A percentile compares a stretch with the other conserved stretches of the same genome.
phyloP scores from a whole-genome alignment of 2,888 invertebrate species.

The Molorchus minor region DNA sequence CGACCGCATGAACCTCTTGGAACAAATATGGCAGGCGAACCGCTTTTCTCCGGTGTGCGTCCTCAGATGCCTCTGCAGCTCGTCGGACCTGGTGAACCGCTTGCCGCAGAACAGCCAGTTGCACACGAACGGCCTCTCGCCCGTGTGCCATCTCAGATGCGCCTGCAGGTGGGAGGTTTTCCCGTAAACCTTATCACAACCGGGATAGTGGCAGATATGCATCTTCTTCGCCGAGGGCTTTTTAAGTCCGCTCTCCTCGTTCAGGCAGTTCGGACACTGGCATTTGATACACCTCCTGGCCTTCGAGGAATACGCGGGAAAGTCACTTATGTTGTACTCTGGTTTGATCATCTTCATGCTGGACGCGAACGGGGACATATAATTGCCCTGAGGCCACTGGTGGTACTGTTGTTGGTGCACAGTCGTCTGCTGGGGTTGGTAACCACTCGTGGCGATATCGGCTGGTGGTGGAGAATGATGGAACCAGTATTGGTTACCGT shows the following conservation, averaged over 20 bases:
- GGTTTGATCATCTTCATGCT: slow-evolving; percentile 61
- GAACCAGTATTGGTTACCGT: slow-evolving; percentile 59
- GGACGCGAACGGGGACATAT: slow-evolving; percentile 57
- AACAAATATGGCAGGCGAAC: slow-evolving; percentile 86
- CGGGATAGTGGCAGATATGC: slow-evolving; percentile 88
- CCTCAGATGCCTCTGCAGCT: slow-evolving; percentile 86
- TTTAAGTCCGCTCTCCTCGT: slow-evolving; percentile 79
- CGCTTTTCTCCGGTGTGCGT: slow-evolving; percentile 92
- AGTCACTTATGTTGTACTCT: slow-evolving; percentile 56
- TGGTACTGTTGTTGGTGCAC: slow-evolving; percentile 63
- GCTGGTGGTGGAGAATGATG: slow-evolving; percentile 60
- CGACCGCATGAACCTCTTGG: slow-evolving; percentile 90
- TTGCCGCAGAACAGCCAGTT: slow-evolving; percentile 91
- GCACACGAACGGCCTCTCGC: slow-evolving; percentile 90
- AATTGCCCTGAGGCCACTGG: slow-evolving; percentile 63
- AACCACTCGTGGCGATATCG: slow-evolving; percentile 58
- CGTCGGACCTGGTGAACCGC: slow-evolving; percentile 90
- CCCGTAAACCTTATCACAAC: slow-evolving; percentile 88
- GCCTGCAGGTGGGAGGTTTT: slow-evolving; percentile 86
- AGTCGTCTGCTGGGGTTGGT: slow-evolving; percentile 65
- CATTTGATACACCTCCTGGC: slow-evolving; percentile 80
- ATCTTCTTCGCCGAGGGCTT: slow-evolving; percentile 84
- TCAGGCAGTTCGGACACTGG: slow-evolving; percentile 83
- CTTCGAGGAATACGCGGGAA: slow-evolving; percentile 59
- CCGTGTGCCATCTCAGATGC: slow-evolving; percentile 83